These are phyloP conservation scores for Patiria pectinifera DNA, from an alignment of 53 echinoderm and acorn worm species.

Conservation along the genomic window DNA sequence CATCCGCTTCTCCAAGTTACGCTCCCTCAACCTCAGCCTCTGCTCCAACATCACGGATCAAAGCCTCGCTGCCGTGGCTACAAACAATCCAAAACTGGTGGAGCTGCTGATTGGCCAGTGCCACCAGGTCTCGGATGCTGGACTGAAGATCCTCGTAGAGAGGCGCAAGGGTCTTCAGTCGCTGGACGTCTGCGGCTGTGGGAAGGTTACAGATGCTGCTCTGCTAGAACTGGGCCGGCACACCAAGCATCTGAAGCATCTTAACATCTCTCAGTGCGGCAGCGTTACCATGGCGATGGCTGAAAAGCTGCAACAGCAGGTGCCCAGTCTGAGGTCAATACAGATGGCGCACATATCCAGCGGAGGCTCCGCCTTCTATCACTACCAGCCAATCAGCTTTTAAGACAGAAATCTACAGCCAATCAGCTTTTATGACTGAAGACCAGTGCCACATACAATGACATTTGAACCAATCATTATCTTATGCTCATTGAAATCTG, in stretches of 20 bases:
- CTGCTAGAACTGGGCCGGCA: slow-evolving; percentile 29
- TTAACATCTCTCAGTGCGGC: slow-evolving; percentile 68
- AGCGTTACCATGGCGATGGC: slow-evolving; percentile 75
- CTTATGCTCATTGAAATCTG: too few species aligned
- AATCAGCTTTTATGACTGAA: neutral
- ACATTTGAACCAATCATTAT: neutral
- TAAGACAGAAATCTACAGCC: neutral
- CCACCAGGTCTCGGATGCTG: slow-evolving; percentile 66
- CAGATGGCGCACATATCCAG: slow-evolving; percentile 64
- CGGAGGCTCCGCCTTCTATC: slow-evolving; percentile 45
- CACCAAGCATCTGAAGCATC: slow-evolving; percentile 58
- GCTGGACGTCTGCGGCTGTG: slow-evolving; percentile 64
- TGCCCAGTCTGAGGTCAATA: slow-evolving; percentile 69
- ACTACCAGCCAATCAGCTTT: slow-evolving; percentile 49
- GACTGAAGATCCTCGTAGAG: slow-evolving; percentile 46
- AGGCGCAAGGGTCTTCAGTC: slow-evolving; percentile 34
- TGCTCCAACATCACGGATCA: slow-evolving; percentile 89
- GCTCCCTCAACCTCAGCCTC: slow-evolving; percentile 80
- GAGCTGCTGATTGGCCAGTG: slow-evolving; percentile 88
- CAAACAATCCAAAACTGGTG: slow-evolving; percentile 74
- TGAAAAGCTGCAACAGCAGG: slow-evolving; percentile 35
- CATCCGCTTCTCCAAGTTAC: slow-evolving; percentile 76
- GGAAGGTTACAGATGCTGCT: slow-evolving; percentile 55
- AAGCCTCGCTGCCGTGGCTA: slow-evolving; percentile 68
- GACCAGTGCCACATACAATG: neutral